Percentiles rank a stretch among this genome's conserved stretches.
Evolutionary conservation across 2,797 vertebrate species (phyloP).

Genomic region (Crocodylus rhombifer): DNA sequence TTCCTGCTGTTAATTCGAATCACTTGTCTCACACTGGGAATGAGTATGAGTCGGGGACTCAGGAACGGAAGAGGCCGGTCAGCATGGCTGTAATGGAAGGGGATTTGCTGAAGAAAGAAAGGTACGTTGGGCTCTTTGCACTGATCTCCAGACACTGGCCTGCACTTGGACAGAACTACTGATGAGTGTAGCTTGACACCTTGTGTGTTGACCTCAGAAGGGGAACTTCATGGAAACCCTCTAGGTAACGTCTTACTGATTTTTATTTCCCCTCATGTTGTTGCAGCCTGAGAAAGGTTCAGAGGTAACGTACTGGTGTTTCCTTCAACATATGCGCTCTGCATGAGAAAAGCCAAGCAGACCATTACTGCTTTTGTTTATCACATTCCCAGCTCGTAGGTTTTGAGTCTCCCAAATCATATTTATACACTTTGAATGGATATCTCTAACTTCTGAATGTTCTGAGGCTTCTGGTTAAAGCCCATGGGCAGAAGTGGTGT

Average conservation of each 20-base stretch:
- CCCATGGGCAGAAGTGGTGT: conserved; percentile 70
- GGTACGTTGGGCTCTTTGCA: conserved; percentile 76
- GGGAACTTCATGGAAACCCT: neutral
- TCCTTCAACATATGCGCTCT: neutral
- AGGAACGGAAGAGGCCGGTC: conserved; percentile 93
- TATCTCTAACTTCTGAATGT: conserved; percentile 51
- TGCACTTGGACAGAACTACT: neutral
- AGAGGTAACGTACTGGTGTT: conserved; percentile 59
- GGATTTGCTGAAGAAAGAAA: conserved; percentile 91
- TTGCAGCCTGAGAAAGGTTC: conserved; percentile 74
- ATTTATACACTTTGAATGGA: neutral
- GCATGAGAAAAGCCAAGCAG: conserved; percentile 36
- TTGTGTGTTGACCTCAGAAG: neutral
- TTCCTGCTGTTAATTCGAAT: conserved; percentile 88
- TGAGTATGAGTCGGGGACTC: conserved; percentile 87
- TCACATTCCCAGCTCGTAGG: neutral
- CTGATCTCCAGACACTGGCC: neutral
- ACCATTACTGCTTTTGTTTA: neutral
- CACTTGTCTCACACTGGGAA: conserved; percentile 88
- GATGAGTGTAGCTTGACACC: neutral
- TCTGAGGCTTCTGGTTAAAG: conserved; percentile 68
- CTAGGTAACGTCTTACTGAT: conserved; percentile 31
- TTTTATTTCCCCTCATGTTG: conserved; percentile 36
- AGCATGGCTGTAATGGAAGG: conserved; percentile 92
- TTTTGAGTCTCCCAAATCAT: conserved; percentile 2